Conservation (phyloP, 2,797 vertebrate genomes). For the Garrulus glandarius region DNA sequence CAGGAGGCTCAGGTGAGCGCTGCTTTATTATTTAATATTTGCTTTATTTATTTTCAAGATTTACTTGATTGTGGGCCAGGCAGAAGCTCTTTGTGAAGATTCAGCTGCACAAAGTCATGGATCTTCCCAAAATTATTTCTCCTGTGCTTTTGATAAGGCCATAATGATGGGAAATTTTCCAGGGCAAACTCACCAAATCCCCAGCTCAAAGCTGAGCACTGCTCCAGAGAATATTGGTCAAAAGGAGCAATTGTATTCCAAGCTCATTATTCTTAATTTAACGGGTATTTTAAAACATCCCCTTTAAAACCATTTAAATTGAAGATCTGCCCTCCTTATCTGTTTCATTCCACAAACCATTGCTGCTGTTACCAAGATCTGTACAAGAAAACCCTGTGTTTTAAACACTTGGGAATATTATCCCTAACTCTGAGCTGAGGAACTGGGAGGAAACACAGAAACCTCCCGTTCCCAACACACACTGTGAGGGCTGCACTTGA, state of each 20-base stretch:
- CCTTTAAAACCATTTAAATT: neutral
- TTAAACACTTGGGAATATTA: neutral
- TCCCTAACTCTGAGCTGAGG: neutral
- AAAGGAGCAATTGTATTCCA: neutral
- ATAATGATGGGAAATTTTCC: neutral
- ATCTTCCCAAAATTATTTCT: neutral
- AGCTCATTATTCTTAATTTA: neutral
- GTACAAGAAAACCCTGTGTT: neutral
- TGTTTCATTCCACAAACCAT: neutral
- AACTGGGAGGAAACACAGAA: accelerated
- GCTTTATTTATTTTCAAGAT: neutral
- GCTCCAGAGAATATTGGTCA: neutral
- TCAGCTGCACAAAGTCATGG: neutral
- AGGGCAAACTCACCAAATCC: neutral
- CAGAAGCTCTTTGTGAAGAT: neutral
- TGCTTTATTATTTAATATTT: neutral
- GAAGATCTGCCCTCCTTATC: neutral
- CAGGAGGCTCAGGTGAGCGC: neutral
- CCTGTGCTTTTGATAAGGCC: neutral
- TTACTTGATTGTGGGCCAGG: neutral
- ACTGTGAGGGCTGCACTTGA: accelerated
- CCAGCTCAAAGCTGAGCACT: neutral
- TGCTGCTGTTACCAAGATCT: neutral
- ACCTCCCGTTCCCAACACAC: neutral
- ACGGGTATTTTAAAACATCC: neutral